A percentile compares a stretch with the other conserved stretches of the same genome.
Evolutionary conservation across 2,113 vertebrate genomes (phyloP).

Genomic region (Phodopus roborovskii): DNA sequence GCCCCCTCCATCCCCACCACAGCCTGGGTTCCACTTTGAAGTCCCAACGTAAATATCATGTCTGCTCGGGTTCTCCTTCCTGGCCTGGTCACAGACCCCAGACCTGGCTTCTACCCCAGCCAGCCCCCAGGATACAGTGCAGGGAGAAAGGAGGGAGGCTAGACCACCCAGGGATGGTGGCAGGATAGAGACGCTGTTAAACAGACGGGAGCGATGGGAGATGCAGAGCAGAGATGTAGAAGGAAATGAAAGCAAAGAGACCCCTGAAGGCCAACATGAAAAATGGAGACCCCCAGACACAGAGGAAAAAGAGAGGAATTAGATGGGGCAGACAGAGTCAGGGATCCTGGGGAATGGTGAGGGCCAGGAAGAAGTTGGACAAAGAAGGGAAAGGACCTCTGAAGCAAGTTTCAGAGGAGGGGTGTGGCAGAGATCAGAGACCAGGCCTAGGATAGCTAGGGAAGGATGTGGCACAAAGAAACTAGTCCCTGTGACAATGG

Average conservation of each 20-base stretch:
- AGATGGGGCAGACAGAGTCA: background rate
- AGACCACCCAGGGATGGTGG: constrained; percentile 72
- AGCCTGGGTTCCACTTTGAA: constrained; percentile 74
- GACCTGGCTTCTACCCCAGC: constrained; percentile 73
- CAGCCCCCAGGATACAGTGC: background rate
- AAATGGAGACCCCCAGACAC: background rate
- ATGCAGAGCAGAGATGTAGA: background rate
- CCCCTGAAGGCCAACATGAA: background rate
- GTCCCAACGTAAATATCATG: constrained; percentile 82
- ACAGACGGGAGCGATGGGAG: background rate
- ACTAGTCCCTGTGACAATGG: background rate
- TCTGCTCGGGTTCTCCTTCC: constrained; percentile 75
- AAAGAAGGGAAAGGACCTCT: background rate
- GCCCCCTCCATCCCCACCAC: background rate
- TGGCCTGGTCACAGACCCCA: constrained; percentile 73
- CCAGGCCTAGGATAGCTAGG: background rate
- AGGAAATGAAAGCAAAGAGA: background rate
- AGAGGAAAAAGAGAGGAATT: background rate
- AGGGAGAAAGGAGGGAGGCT: background rate
- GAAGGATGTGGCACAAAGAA: background rate
- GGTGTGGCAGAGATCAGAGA: background rate
- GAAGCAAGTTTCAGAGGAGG: background rate
- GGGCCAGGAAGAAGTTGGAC: background rate
- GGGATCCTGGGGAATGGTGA: background rate
- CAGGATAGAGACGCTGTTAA: background rate